Percentiles rank a stretch among this genome's conserved stretches.
Conservation (phyloP, 2,113 vertebrate genomes). For the Platichthys flesus region DNA sequence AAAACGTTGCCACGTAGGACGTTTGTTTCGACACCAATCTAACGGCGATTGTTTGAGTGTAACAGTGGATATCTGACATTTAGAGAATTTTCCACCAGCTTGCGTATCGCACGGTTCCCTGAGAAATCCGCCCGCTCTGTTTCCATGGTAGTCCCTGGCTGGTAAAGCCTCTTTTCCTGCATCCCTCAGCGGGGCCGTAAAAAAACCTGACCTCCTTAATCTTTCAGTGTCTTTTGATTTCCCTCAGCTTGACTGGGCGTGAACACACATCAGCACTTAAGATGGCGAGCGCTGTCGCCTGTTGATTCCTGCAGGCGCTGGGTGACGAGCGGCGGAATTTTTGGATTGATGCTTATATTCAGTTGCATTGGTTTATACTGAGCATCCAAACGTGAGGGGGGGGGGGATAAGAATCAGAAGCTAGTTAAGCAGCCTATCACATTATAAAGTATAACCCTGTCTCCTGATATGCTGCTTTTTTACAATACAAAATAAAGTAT, state of each 20-base stretch:
- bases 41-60: no score
- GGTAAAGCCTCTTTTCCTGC: conserved; percentile 37
- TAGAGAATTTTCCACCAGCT: neutral
- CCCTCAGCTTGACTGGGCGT: conserved; percentile 64
- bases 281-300: conserved; percentile 30
- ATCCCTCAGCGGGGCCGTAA: conserved; percentile 47
- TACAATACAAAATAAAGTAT: neutral
- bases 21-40: no score
- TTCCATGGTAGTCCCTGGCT: conserved; percentile 54
- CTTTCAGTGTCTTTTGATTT: conserved; percentile 68
- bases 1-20: neutral
- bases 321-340: conserved; percentile 20
- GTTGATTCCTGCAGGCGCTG: conserved; percentile 48
- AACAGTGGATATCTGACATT: conserved; percentile 5
- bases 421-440: no score
- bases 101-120: conserved; percentile 1
- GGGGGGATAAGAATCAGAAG: no score
- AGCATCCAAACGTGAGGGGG: neutral
- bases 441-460: no score
- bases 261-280: conserved; percentile 63
- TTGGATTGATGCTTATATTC: neutral
- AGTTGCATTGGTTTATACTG: neutral
- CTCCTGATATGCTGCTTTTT: no score
- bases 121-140: conserved; percentile 30
- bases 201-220: conserved; percentile 72